Evolutionary conservation across 1,140 invertebrate genomes (phyloP).

Genomic region (Antheraea mylitta): DNA sequence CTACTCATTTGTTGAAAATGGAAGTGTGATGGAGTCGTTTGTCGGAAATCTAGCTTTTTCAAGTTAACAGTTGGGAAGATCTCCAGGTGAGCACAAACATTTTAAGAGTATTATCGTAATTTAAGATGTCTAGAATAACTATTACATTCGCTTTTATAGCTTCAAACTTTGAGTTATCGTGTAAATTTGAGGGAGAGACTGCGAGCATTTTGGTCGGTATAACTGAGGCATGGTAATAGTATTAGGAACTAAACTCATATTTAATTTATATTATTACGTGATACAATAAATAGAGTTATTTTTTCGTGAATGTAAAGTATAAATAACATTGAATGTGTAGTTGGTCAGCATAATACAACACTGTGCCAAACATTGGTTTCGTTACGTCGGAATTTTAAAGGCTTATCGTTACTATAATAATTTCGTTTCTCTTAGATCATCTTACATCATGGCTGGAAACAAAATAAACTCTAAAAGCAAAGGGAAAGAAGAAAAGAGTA

Average conservation of each 20-base stretch:
- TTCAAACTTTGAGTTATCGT: conserved; percentile 40
- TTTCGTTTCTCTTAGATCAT: not conserved
- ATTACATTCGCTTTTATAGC: conserved; percentile 34
- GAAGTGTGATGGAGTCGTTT: conserved; percentile 70
- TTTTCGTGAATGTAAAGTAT: not conserved
- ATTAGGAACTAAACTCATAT: conserved; percentile 35
- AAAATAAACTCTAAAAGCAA: conserved; percentile 69
- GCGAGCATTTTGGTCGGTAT: conserved; percentile 51
- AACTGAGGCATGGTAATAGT: conserved; percentile 44
- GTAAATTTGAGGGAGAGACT: conserved; percentile 77
- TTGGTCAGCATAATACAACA: conserved; percentile 42
- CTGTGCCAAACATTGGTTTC: conserved; percentile 24
- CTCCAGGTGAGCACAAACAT: conserved; percentile 52
- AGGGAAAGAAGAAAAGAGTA: conserved; percentile 60
- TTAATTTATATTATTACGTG: conserved; percentile 7
- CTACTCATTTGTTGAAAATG: conserved; percentile 76
- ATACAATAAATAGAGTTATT: not conserved
- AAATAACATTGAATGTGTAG: conserved; percentile 30
- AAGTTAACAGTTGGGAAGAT: conserved; percentile 61
- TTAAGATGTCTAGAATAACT: conserved; percentile 35
- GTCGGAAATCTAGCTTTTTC: conserved; percentile 64
- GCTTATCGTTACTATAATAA: not conserved
- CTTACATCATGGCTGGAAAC: conserved; percentile 68
- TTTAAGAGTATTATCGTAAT: conserved; percentile 52
- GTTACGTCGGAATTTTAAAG: not conserved